Conservation (phyloP, 2,797 vertebrate genomes). For the Salarias fasciatus region DNA sequence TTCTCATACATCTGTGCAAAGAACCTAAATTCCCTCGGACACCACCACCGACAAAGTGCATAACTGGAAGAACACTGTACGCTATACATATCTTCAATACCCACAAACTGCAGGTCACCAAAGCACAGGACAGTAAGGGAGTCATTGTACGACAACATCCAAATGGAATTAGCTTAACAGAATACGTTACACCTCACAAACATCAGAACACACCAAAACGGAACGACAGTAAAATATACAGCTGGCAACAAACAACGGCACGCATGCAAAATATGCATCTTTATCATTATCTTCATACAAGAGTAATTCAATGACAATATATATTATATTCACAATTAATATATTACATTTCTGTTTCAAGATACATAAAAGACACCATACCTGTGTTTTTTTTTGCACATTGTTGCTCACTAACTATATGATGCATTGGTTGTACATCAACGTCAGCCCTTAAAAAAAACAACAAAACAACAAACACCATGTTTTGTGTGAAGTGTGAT, state of each 20-base stretch:
- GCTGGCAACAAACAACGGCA: slow-evolving; percentile 62
- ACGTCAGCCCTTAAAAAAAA: slow-evolving; percentile 15
- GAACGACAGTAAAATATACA: slow-evolving; percentile 67
- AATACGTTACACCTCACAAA: slow-evolving; percentile 62
- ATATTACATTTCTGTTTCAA: slow-evolving; percentile 81
- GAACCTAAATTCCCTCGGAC: slow-evolving; percentile 67
- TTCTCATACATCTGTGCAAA: slow-evolving; percentile 73
- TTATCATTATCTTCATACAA: slow-evolving; percentile 60
- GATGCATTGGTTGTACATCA: slow-evolving; percentile 33
- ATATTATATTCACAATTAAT: slow-evolving; percentile 83
- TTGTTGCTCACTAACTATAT: slow-evolving; percentile 17
- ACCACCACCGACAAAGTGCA: slow-evolving; percentile 81
- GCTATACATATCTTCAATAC: slow-evolving; percentile 66
- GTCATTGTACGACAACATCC: slow-evolving; percentile 62
- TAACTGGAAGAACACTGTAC: slow-evolving; percentile 79
- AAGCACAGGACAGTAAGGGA: slow-evolving; percentile 57
- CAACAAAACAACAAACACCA: background rate
- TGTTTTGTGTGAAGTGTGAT: slow-evolving; percentile 24
- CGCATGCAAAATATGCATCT: slow-evolving; percentile 74
- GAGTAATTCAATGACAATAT: slow-evolving; percentile 69
- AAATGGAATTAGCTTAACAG: slow-evolving; percentile 73
- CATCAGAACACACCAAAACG: slow-evolving; percentile 51
- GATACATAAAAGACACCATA: slow-evolving; percentile 57
- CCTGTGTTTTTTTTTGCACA: slow-evolving; percentile 62
- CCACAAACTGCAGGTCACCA: slow-evolving; percentile 69